Evolutionary conservation across 2,797 vertebrate species (phyloP).

Genomic region (Furcifer pardalis): DNA sequence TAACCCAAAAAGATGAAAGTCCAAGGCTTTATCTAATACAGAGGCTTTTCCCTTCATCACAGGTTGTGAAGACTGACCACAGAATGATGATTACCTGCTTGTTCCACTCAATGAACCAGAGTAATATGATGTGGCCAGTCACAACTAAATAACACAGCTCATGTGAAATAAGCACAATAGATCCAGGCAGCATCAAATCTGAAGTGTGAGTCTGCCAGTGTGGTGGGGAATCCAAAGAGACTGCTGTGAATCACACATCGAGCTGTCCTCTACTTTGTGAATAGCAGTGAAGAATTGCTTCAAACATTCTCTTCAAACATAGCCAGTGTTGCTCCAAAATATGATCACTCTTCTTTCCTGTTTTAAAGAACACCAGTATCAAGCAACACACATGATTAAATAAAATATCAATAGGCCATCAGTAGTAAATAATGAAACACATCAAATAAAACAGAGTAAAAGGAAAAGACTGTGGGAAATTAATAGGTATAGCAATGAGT

Average conservation of each 20-base stretch:
- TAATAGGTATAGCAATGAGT: constrained; percentile 61
- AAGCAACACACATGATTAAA: constrained; percentile 65
- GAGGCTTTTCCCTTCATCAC: neutral
- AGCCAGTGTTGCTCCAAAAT: constrained; percentile 34
- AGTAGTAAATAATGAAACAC: constrained; percentile 59
- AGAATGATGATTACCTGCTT: constrained; percentile 19
- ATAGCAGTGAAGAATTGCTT: constrained; percentile 40
- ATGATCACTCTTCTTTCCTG: constrained; percentile 39
- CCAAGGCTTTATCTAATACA: neutral
- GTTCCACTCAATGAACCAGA: constrained; percentile 29
- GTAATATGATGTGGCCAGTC: constrained; percentile 10
- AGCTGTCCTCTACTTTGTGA: constrained; percentile 25
- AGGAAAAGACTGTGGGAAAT: constrained; percentile 57
- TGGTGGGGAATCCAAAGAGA: constrained; percentile 25
- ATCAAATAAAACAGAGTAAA: constrained; percentile 60
- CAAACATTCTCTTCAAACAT: constrained; percentile 30
- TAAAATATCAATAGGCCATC: constrained; percentile 53
- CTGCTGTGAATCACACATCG: constrained; percentile 42
- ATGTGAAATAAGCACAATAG: constrained; percentile 30
- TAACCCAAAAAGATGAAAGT: neutral
- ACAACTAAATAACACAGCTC: constrained; percentile 2
- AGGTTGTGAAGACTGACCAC: constrained; percentile 20
- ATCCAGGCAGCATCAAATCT: constrained; percentile 16
- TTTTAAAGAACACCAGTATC: constrained; percentile 39
- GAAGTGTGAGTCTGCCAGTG: no score